Evolutionary conservation across 2,888 invertebrate genomes (phyloP).

Genomic region (Drosophila prolongata): DNA sequence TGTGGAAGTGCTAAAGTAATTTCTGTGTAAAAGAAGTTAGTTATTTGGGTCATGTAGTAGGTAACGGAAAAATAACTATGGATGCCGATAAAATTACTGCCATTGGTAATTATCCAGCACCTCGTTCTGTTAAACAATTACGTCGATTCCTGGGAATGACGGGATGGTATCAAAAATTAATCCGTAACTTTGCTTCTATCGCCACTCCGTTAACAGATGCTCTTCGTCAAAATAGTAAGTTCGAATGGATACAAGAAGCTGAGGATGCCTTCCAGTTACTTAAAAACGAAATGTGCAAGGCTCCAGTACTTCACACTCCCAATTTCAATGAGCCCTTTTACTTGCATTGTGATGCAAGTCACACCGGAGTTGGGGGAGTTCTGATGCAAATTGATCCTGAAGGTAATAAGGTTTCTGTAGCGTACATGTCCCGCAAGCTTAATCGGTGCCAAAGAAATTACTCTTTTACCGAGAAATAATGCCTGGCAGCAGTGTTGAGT

Average conservation of each 20-base stretch:
- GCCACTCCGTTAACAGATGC: conserved; percentile 1
- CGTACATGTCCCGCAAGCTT: conserved; percentile 3
- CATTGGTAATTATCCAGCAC: conserved; percentile 3
- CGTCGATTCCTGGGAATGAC: conserved; percentile 1
- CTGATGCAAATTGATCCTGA: no score
- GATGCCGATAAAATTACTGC: no score
- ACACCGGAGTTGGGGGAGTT: no score
- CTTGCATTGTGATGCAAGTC: no score
- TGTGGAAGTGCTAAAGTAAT: no score
- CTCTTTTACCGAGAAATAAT: conserved; percentile 1
- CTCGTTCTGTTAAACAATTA: background rate
- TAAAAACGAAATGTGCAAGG: conserved; percentile 1
- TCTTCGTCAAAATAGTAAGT: background rate
- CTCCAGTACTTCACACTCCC: background rate
- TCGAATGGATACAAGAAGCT: conserved; percentile 2
- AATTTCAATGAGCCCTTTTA: no score
- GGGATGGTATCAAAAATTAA: background rate
- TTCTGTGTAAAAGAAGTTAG: no score
- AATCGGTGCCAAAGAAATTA: conserved; percentile 7
- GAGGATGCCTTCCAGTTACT: conserved; percentile 1
- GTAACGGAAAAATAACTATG: no score
- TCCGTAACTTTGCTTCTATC: background rate
- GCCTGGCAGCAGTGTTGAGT: background rate
- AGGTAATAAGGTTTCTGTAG: background rate
- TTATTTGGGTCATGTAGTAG: no score